A percentile compares a stretch with the other conserved stretches of the same genome.
Conservation (phyloP, 2,797 vertebrate genomes). For the Eulemur coronatus region DNA sequence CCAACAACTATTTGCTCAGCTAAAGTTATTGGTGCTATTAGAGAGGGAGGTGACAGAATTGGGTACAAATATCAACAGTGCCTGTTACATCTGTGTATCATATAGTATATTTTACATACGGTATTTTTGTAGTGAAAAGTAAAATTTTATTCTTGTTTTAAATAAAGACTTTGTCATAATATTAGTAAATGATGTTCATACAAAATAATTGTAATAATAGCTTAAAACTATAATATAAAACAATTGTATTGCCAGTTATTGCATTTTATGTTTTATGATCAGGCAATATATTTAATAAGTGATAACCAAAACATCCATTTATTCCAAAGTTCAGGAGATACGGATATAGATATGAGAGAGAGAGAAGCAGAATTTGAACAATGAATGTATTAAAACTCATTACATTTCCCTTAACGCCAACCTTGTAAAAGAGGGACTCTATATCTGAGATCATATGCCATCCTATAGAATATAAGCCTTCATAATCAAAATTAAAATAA, state of each 20-base stretch:
- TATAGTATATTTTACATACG: not conserved
- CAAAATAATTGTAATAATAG: not conserved
- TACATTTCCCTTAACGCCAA: not conserved
- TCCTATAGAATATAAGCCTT: not conserved
- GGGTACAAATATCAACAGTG: not conserved
- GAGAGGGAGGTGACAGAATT: not conserved
- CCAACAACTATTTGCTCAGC: not conserved
- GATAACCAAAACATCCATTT: not conserved
- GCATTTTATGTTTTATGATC: not conserved
- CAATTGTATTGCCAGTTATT: not conserved
- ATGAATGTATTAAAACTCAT: not conserved
- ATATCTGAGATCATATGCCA: not conserved
- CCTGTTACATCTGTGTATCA: not conserved
- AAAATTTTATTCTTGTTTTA: not conserved
- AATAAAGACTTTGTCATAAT: not conserved
- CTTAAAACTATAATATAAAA: not conserved
- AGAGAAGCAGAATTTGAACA: not conserved
- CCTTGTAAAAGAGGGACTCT: not conserved
- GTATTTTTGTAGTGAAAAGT: not conserved
- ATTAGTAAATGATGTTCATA: not conserved
- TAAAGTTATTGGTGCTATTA: not conserved
- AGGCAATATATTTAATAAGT: not conserved
- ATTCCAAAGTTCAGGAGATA: not conserved
- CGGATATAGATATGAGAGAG: not conserved
- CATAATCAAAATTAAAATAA: slow-evolving; percentile 16